phyloP scores from a whole-genome alignment of 2,797 vertebrate species.

The Poeciliopsis presidionis region DNA sequence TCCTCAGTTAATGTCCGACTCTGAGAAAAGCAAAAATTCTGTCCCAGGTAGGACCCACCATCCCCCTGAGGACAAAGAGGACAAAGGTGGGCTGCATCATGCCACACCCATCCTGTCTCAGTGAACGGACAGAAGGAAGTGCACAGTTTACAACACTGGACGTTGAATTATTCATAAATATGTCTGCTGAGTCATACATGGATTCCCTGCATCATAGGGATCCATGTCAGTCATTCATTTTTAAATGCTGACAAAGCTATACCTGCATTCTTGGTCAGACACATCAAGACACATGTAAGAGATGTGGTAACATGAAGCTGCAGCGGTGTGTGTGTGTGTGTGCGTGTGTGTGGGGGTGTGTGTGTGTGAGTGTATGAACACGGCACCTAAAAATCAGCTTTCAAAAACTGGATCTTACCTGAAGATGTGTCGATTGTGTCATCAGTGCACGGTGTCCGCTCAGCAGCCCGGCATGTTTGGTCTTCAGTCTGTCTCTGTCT shows the following conservation, averaged over 20 bases:
- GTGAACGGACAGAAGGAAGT: constrained; percentile 15
- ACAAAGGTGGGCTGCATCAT: constrained; percentile 41
- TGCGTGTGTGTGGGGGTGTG: constrained; percentile 13
- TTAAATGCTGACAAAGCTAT: constrained; percentile 5
- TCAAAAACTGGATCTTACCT: constrained; percentile 54
- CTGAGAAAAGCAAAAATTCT: not conserved
- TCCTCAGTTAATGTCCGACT: constrained; percentile 1
- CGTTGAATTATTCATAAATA: constrained; percentile 35
- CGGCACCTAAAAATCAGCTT: not conserved
- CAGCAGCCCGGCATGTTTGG: constrained; percentile 33
- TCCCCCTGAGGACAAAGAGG: constrained; percentile 22
- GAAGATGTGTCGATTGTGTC: constrained; percentile 14
- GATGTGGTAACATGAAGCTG: constrained; percentile 37
- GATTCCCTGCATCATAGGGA: constrained; percentile 5
- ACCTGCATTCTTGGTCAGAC: constrained; percentile 12
- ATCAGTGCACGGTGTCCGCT: constrained; percentile 29
- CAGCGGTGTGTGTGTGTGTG: constrained; percentile 32
- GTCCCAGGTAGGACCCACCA: not conserved
- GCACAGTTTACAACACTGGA: constrained; percentile 13
- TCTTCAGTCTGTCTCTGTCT: constrained; percentile 59
- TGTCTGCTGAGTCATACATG: constrained; percentile 14
- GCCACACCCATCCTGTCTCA: constrained; percentile 66
- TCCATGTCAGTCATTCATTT: constrained; percentile 10
- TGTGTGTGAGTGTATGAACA: constrained; percentile 2
- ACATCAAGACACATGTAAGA: constrained; percentile 51